A percentile compares a stretch with the other conserved stretches of the same genome.
Conservation (phyloP, 2,888 invertebrate species). For the Therioaphis trifolii region DNA sequence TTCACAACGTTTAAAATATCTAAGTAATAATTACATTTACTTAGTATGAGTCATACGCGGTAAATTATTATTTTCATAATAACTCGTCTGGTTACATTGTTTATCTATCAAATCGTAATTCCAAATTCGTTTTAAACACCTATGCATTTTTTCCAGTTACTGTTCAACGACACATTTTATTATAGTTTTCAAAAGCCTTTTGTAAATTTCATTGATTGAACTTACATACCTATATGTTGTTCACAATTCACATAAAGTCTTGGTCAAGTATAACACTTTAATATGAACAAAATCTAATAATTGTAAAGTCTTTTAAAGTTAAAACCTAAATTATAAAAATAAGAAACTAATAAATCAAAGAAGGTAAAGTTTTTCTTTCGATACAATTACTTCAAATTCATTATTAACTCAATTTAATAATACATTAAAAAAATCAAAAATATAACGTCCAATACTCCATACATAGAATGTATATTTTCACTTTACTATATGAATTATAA, state of each 20-base stretch:
- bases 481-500: no score
- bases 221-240: conserved; percentile 22
- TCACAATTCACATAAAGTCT: conserved; percentile 28
- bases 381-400: no score
- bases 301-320: conserved; percentile 15
- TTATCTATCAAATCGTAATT: not conserved
- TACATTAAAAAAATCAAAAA: no score
- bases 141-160: conserved; percentile 2
- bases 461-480: no score
- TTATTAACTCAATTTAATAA: no score
- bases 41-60: not conserved
- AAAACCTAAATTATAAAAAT: no score
- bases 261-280: not conserved
- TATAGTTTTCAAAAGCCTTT: conserved; percentile 47
- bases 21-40: not conserved
- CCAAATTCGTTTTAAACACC: not conserved
- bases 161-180: not conserved
- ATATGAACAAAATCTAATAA: conserved; percentile 30
- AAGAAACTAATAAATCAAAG: no score
- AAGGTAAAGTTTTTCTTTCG: no score
- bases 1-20: not conserved
- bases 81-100: not conserved
- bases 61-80: not conserved
- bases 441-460: no score
- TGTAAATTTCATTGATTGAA: conserved; percentile 33